Conservation (phyloP, 2,888 invertebrate genomes). For the Congeria kusceri region DNA sequence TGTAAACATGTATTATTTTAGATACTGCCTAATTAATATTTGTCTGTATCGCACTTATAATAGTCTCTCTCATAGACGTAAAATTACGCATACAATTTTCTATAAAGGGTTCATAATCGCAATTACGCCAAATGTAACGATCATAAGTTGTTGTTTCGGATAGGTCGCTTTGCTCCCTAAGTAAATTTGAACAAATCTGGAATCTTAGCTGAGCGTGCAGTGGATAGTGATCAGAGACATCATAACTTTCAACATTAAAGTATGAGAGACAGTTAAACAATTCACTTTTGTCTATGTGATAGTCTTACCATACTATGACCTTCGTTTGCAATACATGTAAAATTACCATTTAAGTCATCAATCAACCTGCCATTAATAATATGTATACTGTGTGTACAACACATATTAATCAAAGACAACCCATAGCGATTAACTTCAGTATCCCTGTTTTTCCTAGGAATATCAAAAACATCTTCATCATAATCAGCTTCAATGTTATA, state of each 20-base stretch:
- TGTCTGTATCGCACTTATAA: background rate
- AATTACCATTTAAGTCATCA: conserved; percentile 1
- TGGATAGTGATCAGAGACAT: background rate
- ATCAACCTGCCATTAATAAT: background rate
- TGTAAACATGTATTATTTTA: background rate
- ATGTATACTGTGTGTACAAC: background rate
- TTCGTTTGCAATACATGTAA: background rate
- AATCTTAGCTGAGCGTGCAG: too few relatives aligned
- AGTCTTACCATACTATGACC: conserved; percentile 3
- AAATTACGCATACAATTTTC: background rate
- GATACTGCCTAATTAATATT: conserved; percentile 1
- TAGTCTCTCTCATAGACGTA: background rate
- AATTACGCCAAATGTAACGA: background rate
- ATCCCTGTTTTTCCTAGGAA: background rate
- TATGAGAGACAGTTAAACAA: background rate
- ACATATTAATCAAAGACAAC: background rate
- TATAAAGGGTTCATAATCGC: background rate
- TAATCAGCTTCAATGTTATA: background rate
- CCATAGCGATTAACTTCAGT: background rate
- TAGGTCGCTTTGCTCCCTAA: background rate
- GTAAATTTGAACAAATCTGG: background rate
- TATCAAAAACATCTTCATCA: background rate
- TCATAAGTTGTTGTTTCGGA: background rate
- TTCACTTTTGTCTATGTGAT: background rate
- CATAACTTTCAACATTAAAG: background rate